phyloP scores from a whole-genome alignment of 2,888 invertebrate genomes.

The Drosophila sordidula region DNA sequence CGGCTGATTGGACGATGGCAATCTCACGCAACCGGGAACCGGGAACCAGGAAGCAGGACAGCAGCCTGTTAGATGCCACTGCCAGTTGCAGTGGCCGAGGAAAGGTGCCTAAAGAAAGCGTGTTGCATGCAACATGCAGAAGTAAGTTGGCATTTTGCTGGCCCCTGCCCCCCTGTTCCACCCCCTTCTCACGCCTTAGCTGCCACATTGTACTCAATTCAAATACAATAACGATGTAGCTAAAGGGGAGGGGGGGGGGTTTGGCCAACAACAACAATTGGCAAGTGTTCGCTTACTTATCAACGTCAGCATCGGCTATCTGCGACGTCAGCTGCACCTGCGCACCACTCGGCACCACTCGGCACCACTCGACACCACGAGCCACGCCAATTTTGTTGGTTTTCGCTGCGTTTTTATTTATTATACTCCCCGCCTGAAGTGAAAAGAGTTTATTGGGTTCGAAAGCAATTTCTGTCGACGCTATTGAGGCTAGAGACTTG shows the following conservation, averaged over 20 bases:
- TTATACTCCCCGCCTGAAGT: too few relatives aligned
- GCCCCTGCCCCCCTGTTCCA: neutral
- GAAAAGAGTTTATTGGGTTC: too few relatives aligned
- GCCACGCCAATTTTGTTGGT: conserved; percentile 26
- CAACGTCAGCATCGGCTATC: conserved; percentile 37
- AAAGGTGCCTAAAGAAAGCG: conserved; percentile 49
- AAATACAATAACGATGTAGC: conserved; percentile 14
- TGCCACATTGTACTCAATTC: conserved; percentile 24
- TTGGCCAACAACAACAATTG: conserved; percentile 6
- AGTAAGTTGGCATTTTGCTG: neutral
- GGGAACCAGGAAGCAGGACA: conserved; percentile 1
- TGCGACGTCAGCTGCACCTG: conserved; percentile 68
- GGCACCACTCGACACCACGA: neutral
- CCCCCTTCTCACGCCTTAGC: neutral
- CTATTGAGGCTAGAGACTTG: too few relatives aligned
- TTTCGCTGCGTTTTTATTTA: neutral
- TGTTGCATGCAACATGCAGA: conserved; percentile 60
- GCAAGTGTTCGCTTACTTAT: conserved; percentile 44
- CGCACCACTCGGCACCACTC: conserved; percentile 31
- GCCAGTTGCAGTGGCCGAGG: conserved; percentile 8
- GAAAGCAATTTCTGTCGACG: too few relatives aligned
- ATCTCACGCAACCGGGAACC: conserved; percentile 52
- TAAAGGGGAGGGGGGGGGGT: neutral
- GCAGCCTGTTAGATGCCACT: conserved; percentile 23
- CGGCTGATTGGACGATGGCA: conserved; percentile 69